Base-by-base conservation (phyloP, 2,113 vertebrate species). In the Tursiops truncatus region DNA sequence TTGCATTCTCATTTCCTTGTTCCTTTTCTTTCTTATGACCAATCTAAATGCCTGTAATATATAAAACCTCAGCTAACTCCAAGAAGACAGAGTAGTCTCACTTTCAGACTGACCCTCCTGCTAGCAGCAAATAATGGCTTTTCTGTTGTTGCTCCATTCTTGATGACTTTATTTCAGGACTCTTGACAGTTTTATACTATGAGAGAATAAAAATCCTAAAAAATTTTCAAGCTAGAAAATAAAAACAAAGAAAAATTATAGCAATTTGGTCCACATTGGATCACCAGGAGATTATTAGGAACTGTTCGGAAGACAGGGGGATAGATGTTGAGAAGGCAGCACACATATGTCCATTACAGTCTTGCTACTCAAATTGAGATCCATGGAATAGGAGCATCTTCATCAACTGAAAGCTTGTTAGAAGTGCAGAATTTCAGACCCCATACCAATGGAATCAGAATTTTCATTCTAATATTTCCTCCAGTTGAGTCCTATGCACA, bases 221-320 rank as follows among this genome's bases (percentile, higher is more conserved):
- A 81, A 71, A 1, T 26, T 7, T 73, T 71, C 41, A 94, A 92
- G 38, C 53, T 86, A 53, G 50, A 85, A 96, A 97, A 68, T 60
- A 90, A 86, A 91, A 80, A 95, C 67, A 87, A 31, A 62, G 56
- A 65, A 93, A 97, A 87, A 41, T 33, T 56, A 87, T 36, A 63
- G 23, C 18, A 14, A 26, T 76, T 85, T 89, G 26, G 14, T 80
- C 9, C 56, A 83, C 17, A 10, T 10, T 33, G 36, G 58, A 91
- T 87, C 13, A 11, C 17, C 74, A 71, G 31, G 31, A 63, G 9
- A 60, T 65, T 91, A 63, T 56, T 88, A 71, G 47, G 26, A 62
- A 71, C 23, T 79, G 31, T 13, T 70, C 33, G 21, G 33, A 94
- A 73, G 47, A 73, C 3, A 65, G 15, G 41, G 25, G n/a, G 5